These are phyloP conservation scores for Lytechinus variegatus DNA, from an alignment of 35 echinoderm and acorn worm species.

Conservation along the genomic window DNA sequence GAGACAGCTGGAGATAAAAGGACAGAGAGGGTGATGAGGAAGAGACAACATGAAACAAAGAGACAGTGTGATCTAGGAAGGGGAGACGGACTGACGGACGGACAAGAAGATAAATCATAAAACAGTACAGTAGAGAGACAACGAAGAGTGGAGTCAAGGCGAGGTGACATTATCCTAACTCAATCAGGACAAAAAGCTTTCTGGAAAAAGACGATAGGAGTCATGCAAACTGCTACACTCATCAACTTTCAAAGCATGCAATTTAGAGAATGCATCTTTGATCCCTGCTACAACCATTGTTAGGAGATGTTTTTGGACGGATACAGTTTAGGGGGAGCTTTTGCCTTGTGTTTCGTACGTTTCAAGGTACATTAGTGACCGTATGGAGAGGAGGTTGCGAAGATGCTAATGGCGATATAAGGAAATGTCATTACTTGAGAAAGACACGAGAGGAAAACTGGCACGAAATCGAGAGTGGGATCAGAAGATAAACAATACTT, in stretches of 20 bases:
- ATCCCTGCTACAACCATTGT: background rate
- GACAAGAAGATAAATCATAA: background rate
- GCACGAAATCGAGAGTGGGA: background rate
- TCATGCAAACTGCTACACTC: background rate
- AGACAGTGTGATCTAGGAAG: background rate
- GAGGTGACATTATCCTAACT: slow-evolving; percentile 18
- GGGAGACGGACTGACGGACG: background rate
- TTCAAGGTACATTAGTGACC: slow-evolving; percentile 17
- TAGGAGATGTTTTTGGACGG: background rate
- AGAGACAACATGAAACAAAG: background rate
- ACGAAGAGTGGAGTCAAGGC: background rate
- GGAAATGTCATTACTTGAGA: background rate
- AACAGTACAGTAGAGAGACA: background rate
- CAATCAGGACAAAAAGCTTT: slow-evolving; percentile 16
- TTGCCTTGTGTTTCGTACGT: background rate
- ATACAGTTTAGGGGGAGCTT: background rate
- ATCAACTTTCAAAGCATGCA: slow-evolving; percentile 12
- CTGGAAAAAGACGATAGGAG: background rate
- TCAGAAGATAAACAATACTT: background rate
- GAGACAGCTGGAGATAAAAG: background rate
- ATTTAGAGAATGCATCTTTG: slow-evolving; percentile 19
- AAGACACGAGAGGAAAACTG: background rate
- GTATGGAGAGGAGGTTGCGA: background rate
- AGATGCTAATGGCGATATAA: background rate
- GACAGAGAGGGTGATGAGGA: background rate